A percentile compares a stretch with the other conserved stretches of the same genome.
Evolutionary conservation across 1,140 invertebrate species (phyloP).

Genomic region (Atopsyche davidsoni): DNA sequence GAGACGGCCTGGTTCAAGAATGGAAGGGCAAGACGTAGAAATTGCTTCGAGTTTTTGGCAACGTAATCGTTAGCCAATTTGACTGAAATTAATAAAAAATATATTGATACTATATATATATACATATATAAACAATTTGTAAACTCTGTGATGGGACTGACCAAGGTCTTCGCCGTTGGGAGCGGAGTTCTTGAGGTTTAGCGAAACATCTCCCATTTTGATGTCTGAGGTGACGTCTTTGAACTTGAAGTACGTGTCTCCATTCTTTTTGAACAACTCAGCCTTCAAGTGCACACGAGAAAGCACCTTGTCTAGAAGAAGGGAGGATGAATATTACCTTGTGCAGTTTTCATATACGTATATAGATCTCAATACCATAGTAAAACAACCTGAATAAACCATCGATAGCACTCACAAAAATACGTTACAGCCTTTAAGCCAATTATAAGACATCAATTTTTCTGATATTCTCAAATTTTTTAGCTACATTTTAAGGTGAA

Average conservation of each 20-base stretch:
- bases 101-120: background rate
- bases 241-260: slow-evolving; percentile 50
- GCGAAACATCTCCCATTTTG: slow-evolving; percentile 49
- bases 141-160: slow-evolving; percentile 30
- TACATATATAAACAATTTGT: background rate
- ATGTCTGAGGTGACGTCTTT: slow-evolving; percentile 49
- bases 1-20: slow-evolving; percentile 52
- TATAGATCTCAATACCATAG: background rate
- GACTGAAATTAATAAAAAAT: slow-evolving; percentile 31
- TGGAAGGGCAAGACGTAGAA: slow-evolving; percentile 53
- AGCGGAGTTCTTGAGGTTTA: slow-evolving; percentile 55
- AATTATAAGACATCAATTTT: background rate
- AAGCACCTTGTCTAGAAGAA: slow-evolving; percentile 48
- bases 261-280: slow-evolving; percentile 41
- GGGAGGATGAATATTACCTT: too few species aligned
- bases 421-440: background rate
- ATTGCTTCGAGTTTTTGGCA: slow-evolving; percentile 57
- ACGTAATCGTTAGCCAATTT: slow-evolving; percentile 56
- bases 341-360: background rate
- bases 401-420: background rate
- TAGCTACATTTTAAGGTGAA: too few species aligned
- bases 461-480: too few species aligned
- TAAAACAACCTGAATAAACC: background rate
- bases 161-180: slow-evolving; percentile 51
- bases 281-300: slow-evolving; percentile 48